Percentiles rank a stretch among this genome's conserved stretches.
These are phyloP conservation scores for Opisthocomus hoazin DNA, from an alignment of 2,113 vertebrate species.

Conservation along the genomic window DNA sequence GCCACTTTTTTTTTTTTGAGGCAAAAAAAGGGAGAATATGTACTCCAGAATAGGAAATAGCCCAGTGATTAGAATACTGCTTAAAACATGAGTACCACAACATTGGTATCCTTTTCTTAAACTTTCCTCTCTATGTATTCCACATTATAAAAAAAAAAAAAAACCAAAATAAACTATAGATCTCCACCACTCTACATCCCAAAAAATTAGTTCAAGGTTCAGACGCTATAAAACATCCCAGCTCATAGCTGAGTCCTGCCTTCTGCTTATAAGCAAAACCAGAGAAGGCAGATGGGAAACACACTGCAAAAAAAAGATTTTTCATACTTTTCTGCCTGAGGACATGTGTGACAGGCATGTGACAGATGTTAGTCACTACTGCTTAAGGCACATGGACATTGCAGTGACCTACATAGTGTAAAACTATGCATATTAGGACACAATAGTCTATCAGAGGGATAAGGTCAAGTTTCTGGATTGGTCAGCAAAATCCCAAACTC, in stretches of 20 bases:
- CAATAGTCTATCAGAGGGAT: background rate
- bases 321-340: background rate
- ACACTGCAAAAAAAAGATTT: background rate
- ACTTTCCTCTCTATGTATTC: background rate
- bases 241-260: background rate
- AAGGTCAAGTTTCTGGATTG: background rate
- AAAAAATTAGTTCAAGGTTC: background rate
- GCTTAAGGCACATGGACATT: background rate
- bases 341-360: background rate
- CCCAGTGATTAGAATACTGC: background rate
- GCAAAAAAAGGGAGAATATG: background rate
- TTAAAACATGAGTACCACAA: background rate
- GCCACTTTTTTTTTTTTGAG: background rate
- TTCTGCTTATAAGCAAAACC: background rate
- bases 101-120: background rate
- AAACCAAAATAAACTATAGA: accelerated
- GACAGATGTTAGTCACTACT: background rate
- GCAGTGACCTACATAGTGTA: background rate
- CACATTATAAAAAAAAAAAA: background rate
- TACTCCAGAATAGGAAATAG: background rate
- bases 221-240: background rate
- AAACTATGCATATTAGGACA: background rate
- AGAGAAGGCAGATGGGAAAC: background rate
- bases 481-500: background rate
- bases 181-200: background rate